phyloP scores from a whole-genome alignment of 2,113 vertebrate species.

The Aix galericulata region DNA sequence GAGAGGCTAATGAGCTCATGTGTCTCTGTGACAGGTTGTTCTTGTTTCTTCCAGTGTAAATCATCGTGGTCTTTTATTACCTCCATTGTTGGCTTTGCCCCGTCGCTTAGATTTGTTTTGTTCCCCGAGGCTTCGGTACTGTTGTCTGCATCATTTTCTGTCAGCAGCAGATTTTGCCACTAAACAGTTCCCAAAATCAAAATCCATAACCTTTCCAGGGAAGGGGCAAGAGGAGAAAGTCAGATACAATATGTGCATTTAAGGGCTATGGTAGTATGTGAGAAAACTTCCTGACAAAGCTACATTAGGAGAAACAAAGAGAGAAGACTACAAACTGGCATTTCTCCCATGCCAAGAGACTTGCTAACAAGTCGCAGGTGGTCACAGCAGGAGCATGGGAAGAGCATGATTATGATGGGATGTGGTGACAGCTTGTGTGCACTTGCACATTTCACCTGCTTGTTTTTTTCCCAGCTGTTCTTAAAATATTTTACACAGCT shows the following conservation, averaged over 20 bases:
- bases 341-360: background rate
- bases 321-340: background rate
- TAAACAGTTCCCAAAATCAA: background rate
- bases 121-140: background rate
- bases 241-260: background rate
- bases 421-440: background rate
- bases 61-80: background rate
- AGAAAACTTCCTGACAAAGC: constrained; percentile 9
- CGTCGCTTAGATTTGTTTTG: background rate
- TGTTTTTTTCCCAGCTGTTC: background rate
- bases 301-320: background rate
- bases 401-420: background rate
- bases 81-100: background rate
- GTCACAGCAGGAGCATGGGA: background rate
- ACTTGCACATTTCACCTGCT: background rate
- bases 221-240: background rate
- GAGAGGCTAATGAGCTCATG: background rate
- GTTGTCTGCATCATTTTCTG: background rate
- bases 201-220: background rate
- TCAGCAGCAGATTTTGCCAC: constrained; percentile 4
- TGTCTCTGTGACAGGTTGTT: background rate
- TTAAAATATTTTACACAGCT: constrained; percentile 5
- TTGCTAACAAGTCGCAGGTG: background rate
- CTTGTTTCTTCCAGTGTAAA: background rate
- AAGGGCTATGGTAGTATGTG: background rate